phyloP scores from a whole-genome alignment of 2,113 vertebrate genomes.

The Phylloscopus trochiloides region DNA sequence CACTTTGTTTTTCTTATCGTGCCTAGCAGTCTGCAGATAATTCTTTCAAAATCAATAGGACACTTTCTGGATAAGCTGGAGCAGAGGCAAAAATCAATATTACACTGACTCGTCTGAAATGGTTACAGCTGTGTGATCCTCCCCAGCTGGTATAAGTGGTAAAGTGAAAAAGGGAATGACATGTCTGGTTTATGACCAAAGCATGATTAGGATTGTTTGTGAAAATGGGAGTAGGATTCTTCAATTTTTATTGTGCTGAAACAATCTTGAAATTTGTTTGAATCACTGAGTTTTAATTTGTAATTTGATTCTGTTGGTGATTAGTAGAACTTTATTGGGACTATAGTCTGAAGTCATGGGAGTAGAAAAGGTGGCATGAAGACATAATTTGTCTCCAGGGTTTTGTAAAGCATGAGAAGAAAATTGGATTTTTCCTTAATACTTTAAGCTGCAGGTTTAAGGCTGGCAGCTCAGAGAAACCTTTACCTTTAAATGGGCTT shows the following conservation, averaged over 20 bases:
- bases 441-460: not conserved
- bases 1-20: constrained; percentile 15
- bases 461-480: not conserved
- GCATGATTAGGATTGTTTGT: not conserved
- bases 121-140: not conserved
- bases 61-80: constrained; percentile 19
- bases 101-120: not conserved
- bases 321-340: not conserved
- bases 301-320: not conserved
- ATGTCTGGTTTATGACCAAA: not conserved
- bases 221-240: not conserved
- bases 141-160: not conserved
- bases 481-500: not conserved
- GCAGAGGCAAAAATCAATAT: constrained; percentile 17
- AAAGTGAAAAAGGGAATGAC: not conserved
- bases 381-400: not conserved
- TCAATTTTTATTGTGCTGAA: not conserved
- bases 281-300: not conserved
- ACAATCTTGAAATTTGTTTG: not conserved
- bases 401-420: not conserved
- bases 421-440: not conserved
- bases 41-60: constrained; percentile 44
- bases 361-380: not conserved
- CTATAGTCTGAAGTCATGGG: not conserved
- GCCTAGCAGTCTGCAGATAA: constrained; percentile 18